Conservation (phyloP, 2,113 vertebrate species). For the Mohoua ochrocephala region DNA sequence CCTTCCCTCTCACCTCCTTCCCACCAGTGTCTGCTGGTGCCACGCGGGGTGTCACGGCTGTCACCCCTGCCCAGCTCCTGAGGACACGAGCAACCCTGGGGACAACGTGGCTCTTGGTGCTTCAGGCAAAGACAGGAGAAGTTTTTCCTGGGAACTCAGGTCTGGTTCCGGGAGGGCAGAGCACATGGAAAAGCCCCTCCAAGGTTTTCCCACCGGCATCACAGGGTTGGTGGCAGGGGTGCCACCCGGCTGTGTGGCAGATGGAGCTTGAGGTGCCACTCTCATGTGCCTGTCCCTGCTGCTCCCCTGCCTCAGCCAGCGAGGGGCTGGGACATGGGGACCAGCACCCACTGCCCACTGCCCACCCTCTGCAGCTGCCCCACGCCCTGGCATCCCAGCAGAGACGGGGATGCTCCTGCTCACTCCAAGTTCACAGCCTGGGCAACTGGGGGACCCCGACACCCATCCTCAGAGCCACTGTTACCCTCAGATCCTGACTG, state of each 20-base stretch:
- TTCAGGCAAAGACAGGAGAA: accelerated
- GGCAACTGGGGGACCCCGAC: accelerated
- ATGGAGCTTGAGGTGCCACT: accelerated
- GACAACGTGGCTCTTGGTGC: background rate
- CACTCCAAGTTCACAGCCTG: background rate
- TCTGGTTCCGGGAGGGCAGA: background rate
- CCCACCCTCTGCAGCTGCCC: background rate
- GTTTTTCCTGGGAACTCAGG: background rate
- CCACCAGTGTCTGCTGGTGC: background rate
- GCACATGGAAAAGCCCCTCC: background rate
- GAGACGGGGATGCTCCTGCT: background rate
- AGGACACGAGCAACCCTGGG: background rate
- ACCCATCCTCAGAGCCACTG: background rate
- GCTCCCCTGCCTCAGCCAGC: background rate
- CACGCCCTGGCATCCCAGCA: background rate
- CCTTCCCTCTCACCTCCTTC: background rate
- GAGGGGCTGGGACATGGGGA: background rate
- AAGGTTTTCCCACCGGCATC: accelerated
- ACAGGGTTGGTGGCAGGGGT: background rate
- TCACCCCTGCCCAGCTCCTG: background rate
- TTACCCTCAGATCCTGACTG: background rate
- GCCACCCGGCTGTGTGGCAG: accelerated
- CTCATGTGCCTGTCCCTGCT: background rate
- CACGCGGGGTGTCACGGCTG: accelerated
- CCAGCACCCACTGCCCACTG: accelerated